Evolutionary conservation across 2,888 invertebrate genomes (phyloP).

Genomic region (Rhagonycha fulva): DNA sequence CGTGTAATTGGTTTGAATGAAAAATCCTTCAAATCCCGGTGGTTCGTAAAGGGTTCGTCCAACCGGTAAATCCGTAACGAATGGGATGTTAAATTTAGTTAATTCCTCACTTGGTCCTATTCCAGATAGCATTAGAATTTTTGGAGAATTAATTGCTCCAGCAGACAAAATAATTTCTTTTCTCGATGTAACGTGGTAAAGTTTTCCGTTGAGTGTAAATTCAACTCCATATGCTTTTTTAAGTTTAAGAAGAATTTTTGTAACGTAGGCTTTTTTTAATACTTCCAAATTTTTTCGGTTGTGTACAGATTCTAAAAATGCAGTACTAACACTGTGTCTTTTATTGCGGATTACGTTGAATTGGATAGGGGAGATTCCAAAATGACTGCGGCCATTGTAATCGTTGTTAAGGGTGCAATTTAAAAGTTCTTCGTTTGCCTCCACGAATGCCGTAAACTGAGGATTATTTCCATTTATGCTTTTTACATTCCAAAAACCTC

Average conservation of each 20-base stretch:
- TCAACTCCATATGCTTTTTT: slow-evolving; percentile 57
- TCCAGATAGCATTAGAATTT: neutral
- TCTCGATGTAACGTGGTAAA: neutral
- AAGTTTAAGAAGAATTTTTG: slow-evolving; percentile 60
- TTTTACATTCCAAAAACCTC: slow-evolving; percentile 60
- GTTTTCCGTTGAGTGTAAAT: slow-evolving; percentile 40
- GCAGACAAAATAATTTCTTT: neutral
- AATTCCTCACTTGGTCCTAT: neutral
- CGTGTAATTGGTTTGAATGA: neutral
- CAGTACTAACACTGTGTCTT: slow-evolving; percentile 34
- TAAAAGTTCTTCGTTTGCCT: slow-evolving; percentile 53
- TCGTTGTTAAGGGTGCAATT: slow-evolving; percentile 35
- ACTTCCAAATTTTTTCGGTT: slow-evolving; percentile 64
- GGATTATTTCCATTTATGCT: slow-evolving; percentile 63
- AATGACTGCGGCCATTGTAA: neutral
- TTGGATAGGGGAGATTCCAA: neutral
- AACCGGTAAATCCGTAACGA: neutral
- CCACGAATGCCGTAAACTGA: slow-evolving; percentile 49
- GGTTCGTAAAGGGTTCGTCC: neutral
- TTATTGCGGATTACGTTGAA: neutral
- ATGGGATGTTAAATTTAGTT: neutral
- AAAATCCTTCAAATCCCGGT: neutral
- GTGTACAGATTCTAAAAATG: slow-evolving; percentile 61
- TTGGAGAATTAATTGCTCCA: neutral
- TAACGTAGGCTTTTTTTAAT: slow-evolving; percentile 59